Evolutionary conservation across 1,140 invertebrate species (phyloP).

Genomic region (Dendrolimus punctatus): DNA sequence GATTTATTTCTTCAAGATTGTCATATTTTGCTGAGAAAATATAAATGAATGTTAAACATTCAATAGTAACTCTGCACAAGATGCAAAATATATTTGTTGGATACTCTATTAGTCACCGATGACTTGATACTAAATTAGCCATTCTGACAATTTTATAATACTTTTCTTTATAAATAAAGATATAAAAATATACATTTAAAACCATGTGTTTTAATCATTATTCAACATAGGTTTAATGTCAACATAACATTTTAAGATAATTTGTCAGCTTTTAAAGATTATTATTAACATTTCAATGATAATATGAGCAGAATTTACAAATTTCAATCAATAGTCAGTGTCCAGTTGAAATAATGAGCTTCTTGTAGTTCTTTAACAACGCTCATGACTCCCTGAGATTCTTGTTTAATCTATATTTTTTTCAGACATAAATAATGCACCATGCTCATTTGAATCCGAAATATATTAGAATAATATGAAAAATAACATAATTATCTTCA

Average conservation of each 20-base stretch:
- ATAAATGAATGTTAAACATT: too few species aligned
- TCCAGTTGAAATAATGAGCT: too few species aligned
- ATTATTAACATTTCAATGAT: too few species aligned
- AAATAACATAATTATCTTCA: slow-evolving; percentile 16
- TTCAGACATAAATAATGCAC: background rate
- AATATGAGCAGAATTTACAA: too few species aligned
- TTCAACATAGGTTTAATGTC: slow-evolving; percentile 54
- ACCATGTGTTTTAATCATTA: slow-evolving; percentile 55
- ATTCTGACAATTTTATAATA: slow-evolving; percentile 45
- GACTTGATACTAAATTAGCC: slow-evolving; percentile 25
- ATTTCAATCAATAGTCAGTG: too few species aligned
- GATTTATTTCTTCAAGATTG: too few species aligned
- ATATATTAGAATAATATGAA: slow-evolving; percentile 6
- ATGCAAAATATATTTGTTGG: slow-evolving; percentile 13
- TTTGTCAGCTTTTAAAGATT: slow-evolving; percentile 24
- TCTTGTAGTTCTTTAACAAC: slow-evolving; percentile 1
- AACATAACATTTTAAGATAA: slow-evolving; percentile 56
- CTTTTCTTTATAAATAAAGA: slow-evolving; percentile 54
- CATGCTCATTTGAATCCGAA: background rate
- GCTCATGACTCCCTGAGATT: slow-evolving; percentile 32
- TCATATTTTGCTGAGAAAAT: too few species aligned
- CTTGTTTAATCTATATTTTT: slow-evolving; percentile 7
- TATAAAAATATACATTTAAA: slow-evolving; percentile 65
- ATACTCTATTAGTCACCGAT: slow-evolving; percentile 19
- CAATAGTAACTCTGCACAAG: too few species aligned